A percentile compares a stretch with the other conserved stretches of the same genome.
Conservation (phyloP, 2,113 vertebrate genomes). For the Athene noctua region DNA sequence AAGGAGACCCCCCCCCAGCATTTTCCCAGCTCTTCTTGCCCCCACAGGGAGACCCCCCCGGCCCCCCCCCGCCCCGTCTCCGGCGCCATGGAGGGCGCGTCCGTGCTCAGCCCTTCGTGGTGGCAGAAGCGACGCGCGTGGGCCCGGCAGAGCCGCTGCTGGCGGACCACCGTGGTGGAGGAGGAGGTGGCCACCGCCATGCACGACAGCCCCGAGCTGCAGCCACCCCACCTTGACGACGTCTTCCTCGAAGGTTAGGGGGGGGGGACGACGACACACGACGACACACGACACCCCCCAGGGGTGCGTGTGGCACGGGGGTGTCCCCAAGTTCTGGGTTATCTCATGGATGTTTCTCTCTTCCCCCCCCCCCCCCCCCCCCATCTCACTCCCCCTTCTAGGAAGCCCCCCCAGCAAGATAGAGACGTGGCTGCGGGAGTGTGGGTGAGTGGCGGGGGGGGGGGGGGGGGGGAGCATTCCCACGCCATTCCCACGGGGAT, state of each 20-base stretch:
- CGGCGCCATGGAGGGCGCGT: slow-evolving; percentile 40
- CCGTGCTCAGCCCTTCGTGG: slow-evolving; percentile 66
- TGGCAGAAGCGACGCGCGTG: slow-evolving; percentile 78
- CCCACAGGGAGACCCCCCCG: not conserved
- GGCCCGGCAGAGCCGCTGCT: slow-evolving; percentile 76
- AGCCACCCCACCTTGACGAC: slow-evolving; percentile 63
- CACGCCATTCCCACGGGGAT: fast-evolving
- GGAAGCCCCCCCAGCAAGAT: slow-evolving; percentile 77
- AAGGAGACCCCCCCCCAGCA: not conserved
- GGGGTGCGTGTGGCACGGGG: fast-evolving
- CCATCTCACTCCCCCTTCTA: slow-evolving; percentile 67
- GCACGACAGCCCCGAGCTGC: slow-evolving; percentile 1
- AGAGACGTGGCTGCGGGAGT: slow-evolving; percentile 76
- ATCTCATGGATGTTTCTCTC: not conserved
- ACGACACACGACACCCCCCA: too few relatives aligned
- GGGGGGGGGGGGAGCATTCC: too few relatives aligned
- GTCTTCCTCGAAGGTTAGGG: slow-evolving; percentile 78
- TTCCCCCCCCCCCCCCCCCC: slow-evolving; percentile 24
- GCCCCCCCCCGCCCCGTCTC: too few relatives aligned
- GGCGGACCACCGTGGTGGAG: slow-evolving; percentile 69
- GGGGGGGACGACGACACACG: too few relatives aligned
- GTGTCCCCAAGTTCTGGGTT: not conserved
- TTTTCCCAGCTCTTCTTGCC: not conserved
- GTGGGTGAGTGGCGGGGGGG: slow-evolving; percentile 67
- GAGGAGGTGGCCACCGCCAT: slow-evolving; percentile 25